Percentiles rank a stretch among this genome's conserved stretches.
phyloP scores from a whole-genome alignment of 2,113 vertebrate species.

The Bos javanicus region DNA sequence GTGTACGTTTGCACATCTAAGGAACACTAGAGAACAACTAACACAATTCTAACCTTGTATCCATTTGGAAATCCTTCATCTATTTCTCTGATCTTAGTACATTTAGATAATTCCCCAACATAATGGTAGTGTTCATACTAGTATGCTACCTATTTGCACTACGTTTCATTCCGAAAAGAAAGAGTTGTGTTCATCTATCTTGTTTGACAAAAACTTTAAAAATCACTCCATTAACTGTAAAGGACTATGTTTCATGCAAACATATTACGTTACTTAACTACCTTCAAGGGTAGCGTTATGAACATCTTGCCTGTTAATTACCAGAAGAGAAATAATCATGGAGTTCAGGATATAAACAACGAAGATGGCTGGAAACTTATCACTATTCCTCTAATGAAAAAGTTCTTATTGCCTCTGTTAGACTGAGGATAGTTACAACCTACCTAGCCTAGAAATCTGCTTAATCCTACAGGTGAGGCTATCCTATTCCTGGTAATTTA shows the following conservation, averaged over 20 bases:
- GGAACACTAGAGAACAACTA: neutral
- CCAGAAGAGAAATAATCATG: constrained; percentile 16
- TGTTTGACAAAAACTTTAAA: constrained; percentile 24
- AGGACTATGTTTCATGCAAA: neutral
- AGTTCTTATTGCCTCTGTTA: constrained; percentile 48
- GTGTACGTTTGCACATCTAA: neutral
- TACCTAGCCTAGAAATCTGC: constrained; percentile 37
- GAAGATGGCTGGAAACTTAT: constrained; percentile 36
- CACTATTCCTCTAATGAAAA: constrained; percentile 37
- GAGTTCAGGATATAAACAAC: constrained; percentile 38
- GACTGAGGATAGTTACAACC: constrained; percentile 51
- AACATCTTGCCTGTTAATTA: constrained; percentile 39
- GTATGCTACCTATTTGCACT: neutral
- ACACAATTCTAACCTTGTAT: neutral
- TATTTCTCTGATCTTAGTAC: neutral
- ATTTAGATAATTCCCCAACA: constrained; percentile 15
- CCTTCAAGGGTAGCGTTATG: neutral
- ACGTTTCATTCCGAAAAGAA: constrained; percentile 25
- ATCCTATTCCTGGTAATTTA: neutral
- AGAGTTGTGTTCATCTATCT: neutral
- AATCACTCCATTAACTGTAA: constrained; percentile 22
- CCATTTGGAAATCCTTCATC: constrained; percentile 10
- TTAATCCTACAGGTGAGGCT: neutral
- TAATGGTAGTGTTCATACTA: neutral
- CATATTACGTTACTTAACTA: neutral